These are phyloP conservation scores for Lytechinus variegatus DNA, from an alignment of 35 echinoderm and acorn worm genomes.

Conservation along the genomic window DNA sequence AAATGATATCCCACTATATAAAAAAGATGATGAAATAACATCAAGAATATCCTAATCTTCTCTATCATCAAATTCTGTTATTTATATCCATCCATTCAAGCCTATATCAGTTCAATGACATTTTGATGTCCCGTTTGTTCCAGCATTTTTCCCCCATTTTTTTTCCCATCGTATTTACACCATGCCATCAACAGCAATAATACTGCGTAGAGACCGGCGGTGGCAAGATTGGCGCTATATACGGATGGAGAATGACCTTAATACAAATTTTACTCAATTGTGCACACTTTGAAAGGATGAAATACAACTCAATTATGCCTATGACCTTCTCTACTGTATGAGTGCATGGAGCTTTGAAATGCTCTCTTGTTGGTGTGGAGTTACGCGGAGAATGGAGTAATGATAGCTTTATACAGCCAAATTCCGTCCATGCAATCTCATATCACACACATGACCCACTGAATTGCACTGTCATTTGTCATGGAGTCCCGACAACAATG, in stretches of 20 bases:
- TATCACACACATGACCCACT: neutral
- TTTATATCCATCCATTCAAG: neutral
- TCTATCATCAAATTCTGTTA: conserved; percentile 4
- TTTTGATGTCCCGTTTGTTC: neutral
- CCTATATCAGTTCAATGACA: conserved; percentile 3
- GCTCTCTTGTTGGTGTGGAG: neutral
- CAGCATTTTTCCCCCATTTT: neutral
- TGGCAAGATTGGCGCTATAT: conserved; percentile 1
- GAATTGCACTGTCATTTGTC: neutral
- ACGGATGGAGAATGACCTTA: conserved; percentile 10
- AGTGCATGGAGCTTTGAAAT: conserved; percentile 16
- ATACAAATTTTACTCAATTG: conserved; percentile 20
- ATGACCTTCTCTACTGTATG: conserved; percentile 11
- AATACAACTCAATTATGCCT: conserved; percentile 13
- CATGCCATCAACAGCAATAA: neutral
- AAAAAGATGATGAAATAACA: neutral
- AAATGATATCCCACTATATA: neutral
- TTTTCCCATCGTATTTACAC: neutral
- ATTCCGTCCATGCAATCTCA: neutral
- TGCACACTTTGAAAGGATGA: conserved; percentile 18
- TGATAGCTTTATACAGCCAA: neutral
- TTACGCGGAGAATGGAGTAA: neutral
- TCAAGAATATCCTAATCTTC: neutral
- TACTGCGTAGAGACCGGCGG: neutral
- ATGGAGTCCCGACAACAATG: neutral